phyloP scores from a whole-genome alignment of 2,888 invertebrate species.

The Diabrotica balteata region DNA sequence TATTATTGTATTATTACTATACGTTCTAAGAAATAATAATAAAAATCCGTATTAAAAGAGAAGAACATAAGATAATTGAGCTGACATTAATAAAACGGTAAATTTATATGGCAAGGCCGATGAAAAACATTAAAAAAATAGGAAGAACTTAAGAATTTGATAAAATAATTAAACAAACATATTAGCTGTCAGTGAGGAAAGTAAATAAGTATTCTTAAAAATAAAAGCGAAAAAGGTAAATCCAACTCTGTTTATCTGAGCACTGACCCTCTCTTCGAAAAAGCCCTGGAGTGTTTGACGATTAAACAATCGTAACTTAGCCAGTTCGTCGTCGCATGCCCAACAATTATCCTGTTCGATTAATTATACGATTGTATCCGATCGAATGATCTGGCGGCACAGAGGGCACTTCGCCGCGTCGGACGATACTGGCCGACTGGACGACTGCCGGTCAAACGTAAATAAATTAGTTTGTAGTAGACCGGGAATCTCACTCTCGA shows the following conservation, averaged over 20 bases:
- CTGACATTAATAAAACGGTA: no score
- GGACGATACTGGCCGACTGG: slow-evolving; percentile 9
- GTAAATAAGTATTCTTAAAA: no score
- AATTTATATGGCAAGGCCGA: no score
- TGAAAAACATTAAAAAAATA: no score
- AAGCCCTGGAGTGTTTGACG: slow-evolving; percentile 33
- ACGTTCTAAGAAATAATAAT: no score
- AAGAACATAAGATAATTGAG: no score
- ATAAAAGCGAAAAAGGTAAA: not conserved
- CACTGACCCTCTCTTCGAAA: slow-evolving; percentile 1
- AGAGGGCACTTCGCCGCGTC: not conserved
- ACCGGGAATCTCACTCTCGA: slow-evolving; percentile 13
- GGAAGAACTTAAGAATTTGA: no score
- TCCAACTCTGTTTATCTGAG: not conserved
- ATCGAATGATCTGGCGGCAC: slow-evolving; percentile 17
- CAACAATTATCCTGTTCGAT: slow-evolving; percentile 56
- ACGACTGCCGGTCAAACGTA: slow-evolving; percentile 22
- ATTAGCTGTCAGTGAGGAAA: no score
- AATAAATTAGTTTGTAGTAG: slow-evolving; percentile 26
- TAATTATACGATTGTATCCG: slow-evolving; percentile 48
- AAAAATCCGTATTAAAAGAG: no score
- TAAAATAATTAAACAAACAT: no score
- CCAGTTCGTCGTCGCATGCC: slow-evolving; percentile 48
- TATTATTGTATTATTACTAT: no score
- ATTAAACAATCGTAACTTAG: slow-evolving; percentile 55